Conservation (phyloP, 2,888 invertebrate species). For the Rhagonycha fulva region DNA sequence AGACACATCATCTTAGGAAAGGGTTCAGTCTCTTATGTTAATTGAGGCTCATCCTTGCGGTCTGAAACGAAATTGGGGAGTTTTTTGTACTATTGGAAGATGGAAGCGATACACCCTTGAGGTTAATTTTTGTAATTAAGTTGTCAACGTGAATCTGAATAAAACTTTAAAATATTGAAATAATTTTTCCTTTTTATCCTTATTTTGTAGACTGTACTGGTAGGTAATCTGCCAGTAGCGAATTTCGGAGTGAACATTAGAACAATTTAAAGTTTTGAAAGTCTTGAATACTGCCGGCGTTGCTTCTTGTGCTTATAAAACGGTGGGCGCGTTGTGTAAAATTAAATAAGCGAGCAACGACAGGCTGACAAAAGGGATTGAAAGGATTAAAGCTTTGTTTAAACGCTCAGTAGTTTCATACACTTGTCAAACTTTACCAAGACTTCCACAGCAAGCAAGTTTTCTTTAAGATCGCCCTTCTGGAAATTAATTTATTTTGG, state of each 20-base stretch:
- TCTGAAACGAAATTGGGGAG: background rate
- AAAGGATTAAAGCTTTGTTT: constrained; percentile 42
- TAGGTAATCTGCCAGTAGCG: constrained; percentile 17
- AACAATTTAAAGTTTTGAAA: constrained; percentile 27
- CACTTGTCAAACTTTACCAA: constrained; percentile 39
- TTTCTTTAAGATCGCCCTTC: constrained; percentile 21
- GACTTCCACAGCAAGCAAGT: constrained; percentile 26
- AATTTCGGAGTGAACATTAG: constrained; percentile 22
- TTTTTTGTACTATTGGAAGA: background rate
- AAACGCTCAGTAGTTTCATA: constrained; percentile 41
- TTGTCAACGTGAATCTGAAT: background rate
- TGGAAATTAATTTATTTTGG: constrained; percentile 28
- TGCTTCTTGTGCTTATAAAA: constrained; percentile 10
- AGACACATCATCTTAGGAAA: constrained; percentile 5
- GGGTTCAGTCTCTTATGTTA: background rate
- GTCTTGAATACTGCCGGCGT: constrained; percentile 16
- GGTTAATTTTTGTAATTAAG: background rate
- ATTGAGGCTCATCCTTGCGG: background rate
- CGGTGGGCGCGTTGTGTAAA: constrained; percentile 30
- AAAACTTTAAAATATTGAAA: background rate
- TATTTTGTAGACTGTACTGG: background rate
- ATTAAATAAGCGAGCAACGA: constrained; percentile 37
- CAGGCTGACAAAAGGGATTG: constrained; percentile 38
- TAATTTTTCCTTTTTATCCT: background rate
- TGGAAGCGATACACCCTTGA: background rate